Conservation (phyloP, 2,113 vertebrate species). For the Mobula birostris region DNA sequence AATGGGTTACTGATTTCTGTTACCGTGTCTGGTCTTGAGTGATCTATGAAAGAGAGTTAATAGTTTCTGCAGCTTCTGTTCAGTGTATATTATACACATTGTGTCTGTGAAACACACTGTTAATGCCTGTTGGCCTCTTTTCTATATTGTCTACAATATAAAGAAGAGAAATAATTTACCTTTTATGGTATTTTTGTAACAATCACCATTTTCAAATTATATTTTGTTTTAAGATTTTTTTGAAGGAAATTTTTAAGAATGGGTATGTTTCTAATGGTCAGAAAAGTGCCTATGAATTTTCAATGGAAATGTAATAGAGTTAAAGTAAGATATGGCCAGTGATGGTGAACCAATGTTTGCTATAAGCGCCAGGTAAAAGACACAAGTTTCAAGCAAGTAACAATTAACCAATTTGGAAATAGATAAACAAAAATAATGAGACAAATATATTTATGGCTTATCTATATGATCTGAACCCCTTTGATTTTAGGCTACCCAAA, state of each 20-base stretch:
- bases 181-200: slow-evolving; percentile 3
- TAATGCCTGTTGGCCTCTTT: neutral
- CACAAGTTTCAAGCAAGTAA: neutral
- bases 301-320: neutral
- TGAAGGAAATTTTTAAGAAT: neutral
- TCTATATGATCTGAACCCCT: neutral
- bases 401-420: neutral
- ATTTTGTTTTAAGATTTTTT: slow-evolving; percentile 11
- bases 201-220: slow-evolving; percentile 5
- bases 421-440: neutral
- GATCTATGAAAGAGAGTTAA: neutral
- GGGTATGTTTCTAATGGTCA: neutral
- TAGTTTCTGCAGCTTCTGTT: neutral
- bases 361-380: neutral
- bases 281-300: slow-evolving; percentile 21
- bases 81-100: neutral
- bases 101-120: neutral
- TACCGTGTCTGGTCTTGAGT: neutral
- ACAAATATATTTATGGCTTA: neutral
- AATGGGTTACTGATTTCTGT: neutral
- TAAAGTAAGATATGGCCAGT: neutral
- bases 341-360: neutral
- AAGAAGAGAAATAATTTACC: neutral
- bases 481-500: neutral
- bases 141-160: neutral